Conservation (phyloP, 2,113 vertebrate genomes). For the Spheniscus mendiculus region DNA sequence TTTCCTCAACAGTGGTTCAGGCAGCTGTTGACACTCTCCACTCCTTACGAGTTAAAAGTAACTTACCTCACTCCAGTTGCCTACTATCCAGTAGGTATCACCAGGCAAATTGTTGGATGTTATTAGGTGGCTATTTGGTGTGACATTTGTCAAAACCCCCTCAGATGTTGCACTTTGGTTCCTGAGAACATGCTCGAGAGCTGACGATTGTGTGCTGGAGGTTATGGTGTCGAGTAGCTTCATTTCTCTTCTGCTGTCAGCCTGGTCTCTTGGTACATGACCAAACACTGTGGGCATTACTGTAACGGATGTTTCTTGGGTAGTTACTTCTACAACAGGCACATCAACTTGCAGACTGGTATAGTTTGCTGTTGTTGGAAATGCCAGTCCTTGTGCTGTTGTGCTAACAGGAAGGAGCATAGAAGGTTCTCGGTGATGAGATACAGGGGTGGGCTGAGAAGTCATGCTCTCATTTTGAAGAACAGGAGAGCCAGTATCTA, state of each 20-base stretch:
- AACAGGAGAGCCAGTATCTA: neutral
- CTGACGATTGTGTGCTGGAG: neutral
- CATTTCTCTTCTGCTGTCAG: neutral
- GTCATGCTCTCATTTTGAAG: neutral
- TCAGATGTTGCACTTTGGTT: constrained; percentile 21
- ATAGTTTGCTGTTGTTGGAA: constrained; percentile 3
- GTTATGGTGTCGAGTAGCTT: neutral
- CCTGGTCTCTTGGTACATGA: neutral
- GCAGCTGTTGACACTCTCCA: neutral
- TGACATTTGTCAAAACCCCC: constrained; percentile 7
- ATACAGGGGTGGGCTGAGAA: neutral
- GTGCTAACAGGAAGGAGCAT: neutral
- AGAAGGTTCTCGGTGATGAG: neutral
- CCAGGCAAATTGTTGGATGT: neutral
- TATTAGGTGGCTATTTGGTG: constrained; percentile 34
- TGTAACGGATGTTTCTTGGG: neutral
- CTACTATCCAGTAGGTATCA: constrained; percentile 82
- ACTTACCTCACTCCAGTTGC: constrained; percentile 81
- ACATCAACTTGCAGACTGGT: neutral
- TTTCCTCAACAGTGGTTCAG: neutral
- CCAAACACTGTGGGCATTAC: neutral
- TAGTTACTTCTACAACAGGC: neutral
- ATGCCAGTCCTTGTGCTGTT: neutral
- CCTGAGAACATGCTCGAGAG: neutral
- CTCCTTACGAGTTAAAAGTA: neutral